A percentile compares a stretch with the other conserved stretches of the same genome.
These are phyloP conservation scores for Nycteola revayana DNA, from an alignment of 2,888 invertebrate genomes.

Conservation along the genomic window DNA sequence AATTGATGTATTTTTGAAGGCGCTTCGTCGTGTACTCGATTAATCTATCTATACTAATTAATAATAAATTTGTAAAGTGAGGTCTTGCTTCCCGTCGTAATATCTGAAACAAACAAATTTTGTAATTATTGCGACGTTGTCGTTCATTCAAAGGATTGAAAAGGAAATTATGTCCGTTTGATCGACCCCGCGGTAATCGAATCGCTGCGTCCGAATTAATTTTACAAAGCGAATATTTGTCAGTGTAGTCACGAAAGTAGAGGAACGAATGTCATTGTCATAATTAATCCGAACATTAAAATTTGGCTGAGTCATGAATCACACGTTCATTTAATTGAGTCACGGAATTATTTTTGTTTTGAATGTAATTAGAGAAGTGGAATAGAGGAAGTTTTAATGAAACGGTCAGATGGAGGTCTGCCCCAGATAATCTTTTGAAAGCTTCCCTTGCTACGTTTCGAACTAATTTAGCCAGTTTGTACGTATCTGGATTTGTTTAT, in stretches of 20 bases:
- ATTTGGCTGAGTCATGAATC: conserved; percentile 25
- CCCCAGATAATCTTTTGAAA: conserved; percentile 66
- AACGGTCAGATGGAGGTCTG: conserved; percentile 54
- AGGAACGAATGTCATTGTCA: conserved; percentile 10
- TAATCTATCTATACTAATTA: conserved; percentile 42
- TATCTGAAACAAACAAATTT: conserved; percentile 70
- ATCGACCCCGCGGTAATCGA: conserved; percentile 46
- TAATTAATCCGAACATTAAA: conserved; percentile 17
- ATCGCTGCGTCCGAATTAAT: conserved; percentile 46
- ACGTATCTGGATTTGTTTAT: conserved; percentile 14
- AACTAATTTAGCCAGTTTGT: conserved; percentile 37
- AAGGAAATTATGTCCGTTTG: conserved; percentile 43
- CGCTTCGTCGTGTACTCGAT: conserved; percentile 67
- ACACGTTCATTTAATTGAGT: conserved; percentile 40
- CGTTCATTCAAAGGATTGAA: conserved; percentile 36
- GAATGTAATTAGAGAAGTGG: conserved; percentile 49
- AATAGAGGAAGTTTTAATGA: conserved; percentile 57
- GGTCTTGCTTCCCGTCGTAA: conserved; percentile 47
- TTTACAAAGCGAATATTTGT: conserved; percentile 30
- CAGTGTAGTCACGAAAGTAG: conserved; percentile 2
- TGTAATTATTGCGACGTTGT: conserved; percentile 40
- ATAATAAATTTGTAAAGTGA: conserved; percentile 41
- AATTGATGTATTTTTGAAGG: conserved; percentile 63
- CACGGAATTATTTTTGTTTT: conserved; percentile 53
- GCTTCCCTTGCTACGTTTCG: conserved; percentile 58